phyloP scores from a whole-genome alignment of 2,113 vertebrate genomes.

The Excalfactoria chinensis region DNA sequence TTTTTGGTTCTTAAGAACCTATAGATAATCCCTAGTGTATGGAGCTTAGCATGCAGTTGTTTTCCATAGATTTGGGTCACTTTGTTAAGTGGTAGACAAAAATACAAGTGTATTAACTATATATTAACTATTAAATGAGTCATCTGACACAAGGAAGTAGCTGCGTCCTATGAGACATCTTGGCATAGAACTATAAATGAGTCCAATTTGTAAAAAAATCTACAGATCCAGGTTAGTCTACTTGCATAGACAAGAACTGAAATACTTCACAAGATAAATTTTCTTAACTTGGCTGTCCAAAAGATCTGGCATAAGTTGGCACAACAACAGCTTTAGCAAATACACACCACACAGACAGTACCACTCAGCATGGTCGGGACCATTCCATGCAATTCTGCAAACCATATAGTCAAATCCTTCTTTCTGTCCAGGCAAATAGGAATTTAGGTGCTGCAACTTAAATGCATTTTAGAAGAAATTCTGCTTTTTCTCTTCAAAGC shows the following conservation, averaged over 20 bases:
- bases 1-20: background rate
- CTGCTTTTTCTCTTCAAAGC: background rate
- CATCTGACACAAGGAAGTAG: background rate
- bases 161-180: background rate
- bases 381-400: background rate
- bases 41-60: background rate
- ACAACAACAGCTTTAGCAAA: background rate
- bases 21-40: background rate
- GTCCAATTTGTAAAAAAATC: background rate
- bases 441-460: background rate
- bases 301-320: background rate
- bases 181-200: background rate
- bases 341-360: background rate
- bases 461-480: background rate
- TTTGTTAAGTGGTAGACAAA: conserved; percentile 23
- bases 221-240: background rate
- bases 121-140: conserved; percentile 9
- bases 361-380: background rate
- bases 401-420: background rate
- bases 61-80: conserved; percentile 3
- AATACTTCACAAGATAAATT: background rate
- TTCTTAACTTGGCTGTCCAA: background rate
- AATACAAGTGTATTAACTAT: background rate
- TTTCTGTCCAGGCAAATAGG: background rate
- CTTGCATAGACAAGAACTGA: background rate